phyloP scores from a whole-genome alignment of 1,140 invertebrate species.

The Cotesia vestalis region DNA sequence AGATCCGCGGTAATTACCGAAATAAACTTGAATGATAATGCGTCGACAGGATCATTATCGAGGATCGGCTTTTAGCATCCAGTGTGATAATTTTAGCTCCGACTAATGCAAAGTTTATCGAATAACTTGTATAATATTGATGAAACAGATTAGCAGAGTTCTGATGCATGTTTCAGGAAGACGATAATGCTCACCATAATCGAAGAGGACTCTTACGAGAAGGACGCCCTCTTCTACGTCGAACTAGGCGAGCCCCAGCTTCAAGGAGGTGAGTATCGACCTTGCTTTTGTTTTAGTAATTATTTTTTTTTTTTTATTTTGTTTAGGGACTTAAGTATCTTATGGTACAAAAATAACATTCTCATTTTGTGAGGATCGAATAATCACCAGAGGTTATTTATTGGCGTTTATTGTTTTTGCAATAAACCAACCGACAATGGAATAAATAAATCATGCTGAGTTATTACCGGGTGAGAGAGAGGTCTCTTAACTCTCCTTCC shows the following conservation, averaged over 20 bases:
- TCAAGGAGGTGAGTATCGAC: constrained; percentile 77
- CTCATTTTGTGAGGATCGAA: constrained; percentile 14
- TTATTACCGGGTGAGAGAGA: constrained; percentile 21
- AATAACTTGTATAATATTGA: no score
- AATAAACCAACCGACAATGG: background rate
- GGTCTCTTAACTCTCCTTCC: background rate
- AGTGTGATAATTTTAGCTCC: no score
- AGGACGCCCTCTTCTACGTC: constrained; percentile 93
- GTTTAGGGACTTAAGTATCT: background rate
- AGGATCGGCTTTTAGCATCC: no score
- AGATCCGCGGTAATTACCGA: constrained; percentile 19
- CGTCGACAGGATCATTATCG: no score
- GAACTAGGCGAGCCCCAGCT: constrained; percentile 88
- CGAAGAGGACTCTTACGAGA: constrained; percentile 98
- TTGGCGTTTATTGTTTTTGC: background rate
- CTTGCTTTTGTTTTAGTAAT: background rate
- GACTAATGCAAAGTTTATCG: no score
- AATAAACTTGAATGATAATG: background rate
- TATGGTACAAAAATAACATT: background rate
- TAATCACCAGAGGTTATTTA: background rate
- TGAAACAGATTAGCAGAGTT: background rate
- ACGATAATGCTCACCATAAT: constrained; percentile 85
- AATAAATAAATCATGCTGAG: constrained; percentile 2
- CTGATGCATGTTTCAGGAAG: constrained; percentile 78
- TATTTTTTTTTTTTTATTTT: no score